phyloP scores from a whole-genome alignment of 1,140 invertebrate species.

The Potamilus streckersoni region DNA sequence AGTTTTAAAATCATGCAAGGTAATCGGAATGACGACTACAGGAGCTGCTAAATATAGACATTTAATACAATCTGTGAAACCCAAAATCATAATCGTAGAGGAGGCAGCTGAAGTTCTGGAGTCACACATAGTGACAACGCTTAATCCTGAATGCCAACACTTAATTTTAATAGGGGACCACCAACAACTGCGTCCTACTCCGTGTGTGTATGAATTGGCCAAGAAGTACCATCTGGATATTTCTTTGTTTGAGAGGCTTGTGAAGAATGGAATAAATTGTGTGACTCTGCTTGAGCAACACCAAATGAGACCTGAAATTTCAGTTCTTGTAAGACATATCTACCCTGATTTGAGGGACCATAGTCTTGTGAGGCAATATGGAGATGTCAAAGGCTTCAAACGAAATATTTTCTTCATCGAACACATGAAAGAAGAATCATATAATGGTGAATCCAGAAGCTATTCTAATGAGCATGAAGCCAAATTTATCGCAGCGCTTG shows the following conservation, averaged over 20 bases:
- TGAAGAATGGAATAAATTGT: slow-evolving; percentile 59
- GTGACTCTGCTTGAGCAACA: slow-evolving; percentile 40
- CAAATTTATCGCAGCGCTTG: slow-evolving; percentile 52
- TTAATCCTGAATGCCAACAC: slow-evolving; percentile 80
- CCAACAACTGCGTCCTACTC: slow-evolving; percentile 69
- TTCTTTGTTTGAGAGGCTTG: slow-evolving; percentile 68
- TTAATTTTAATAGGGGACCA: slow-evolving; percentile 86
- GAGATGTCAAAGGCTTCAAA: slow-evolving; percentile 60
- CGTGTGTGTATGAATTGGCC: slow-evolving; percentile 63
- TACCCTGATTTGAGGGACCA: slow-evolving; percentile 64
- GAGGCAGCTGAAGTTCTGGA: slow-evolving; percentile 66
- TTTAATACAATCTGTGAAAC: slow-evolving; percentile 45
- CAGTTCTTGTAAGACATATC: slow-evolving; percentile 61
- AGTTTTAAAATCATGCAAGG: slow-evolving; percentile 52
- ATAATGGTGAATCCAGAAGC: slow-evolving; percentile 59
- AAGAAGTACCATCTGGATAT: slow-evolving; percentile 65
- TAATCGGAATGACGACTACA: slow-evolving; percentile 65
- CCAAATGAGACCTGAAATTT: slow-evolving; percentile 62
- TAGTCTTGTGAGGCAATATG: slow-evolving; percentile 46
- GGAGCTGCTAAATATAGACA: slow-evolving; percentile 57
- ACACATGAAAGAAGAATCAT: slow-evolving; percentile 55
- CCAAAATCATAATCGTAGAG: slow-evolving; percentile 62
- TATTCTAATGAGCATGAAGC: slow-evolving; percentile 65
- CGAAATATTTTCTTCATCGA: slow-evolving; percentile 65
- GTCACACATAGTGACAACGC: slow-evolving; percentile 60